Conservation (phyloP, 2,888 invertebrate genomes). For the Drosophila atripex region DNA sequence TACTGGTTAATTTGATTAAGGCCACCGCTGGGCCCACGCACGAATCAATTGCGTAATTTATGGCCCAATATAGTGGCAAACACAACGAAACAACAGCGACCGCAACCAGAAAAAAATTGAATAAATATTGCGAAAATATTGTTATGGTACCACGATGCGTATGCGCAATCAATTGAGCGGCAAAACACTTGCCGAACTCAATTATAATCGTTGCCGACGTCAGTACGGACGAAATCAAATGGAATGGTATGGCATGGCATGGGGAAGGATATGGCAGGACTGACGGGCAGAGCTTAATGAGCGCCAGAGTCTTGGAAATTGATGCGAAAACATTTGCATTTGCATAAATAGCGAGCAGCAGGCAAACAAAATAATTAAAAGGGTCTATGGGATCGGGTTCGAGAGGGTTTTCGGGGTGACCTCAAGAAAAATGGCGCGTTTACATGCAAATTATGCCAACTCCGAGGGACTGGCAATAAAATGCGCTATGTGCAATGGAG, state of each 20-base stretch:
- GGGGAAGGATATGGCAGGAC: not conserved
- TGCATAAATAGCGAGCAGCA: slow-evolving; percentile 61
- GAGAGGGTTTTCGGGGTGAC: slow-evolving; percentile 20
- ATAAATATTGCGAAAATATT: slow-evolving; percentile 43
- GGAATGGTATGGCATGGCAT: not conserved
- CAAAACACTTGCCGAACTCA: slow-evolving; percentile 71
- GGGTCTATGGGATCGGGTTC: slow-evolving; percentile 26
- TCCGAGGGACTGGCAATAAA: slow-evolving; percentile 63
- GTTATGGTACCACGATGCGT: slow-evolving; percentile 59
- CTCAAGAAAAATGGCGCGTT: slow-evolving; percentile 78
- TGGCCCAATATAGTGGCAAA: slow-evolving; percentile 34
- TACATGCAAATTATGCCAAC: slow-evolving; percentile 81
- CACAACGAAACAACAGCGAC: slow-evolving; percentile 22
- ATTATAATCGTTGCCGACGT: slow-evolving; percentile 53
- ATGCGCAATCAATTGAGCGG: slow-evolving; percentile 73
- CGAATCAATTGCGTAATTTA: slow-evolving; percentile 56
- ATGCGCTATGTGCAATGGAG: slow-evolving; percentile 40
- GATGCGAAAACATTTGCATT: slow-evolving; percentile 72
- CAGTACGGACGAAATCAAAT: slow-evolving; percentile 6
- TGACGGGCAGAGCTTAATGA: slow-evolving; percentile 44
- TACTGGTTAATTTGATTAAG: slow-evolving; percentile 71
- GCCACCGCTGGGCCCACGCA: slow-evolving; percentile 35
- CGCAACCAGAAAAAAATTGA: slow-evolving; percentile 3
- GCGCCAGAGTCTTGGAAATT: slow-evolving; percentile 58
- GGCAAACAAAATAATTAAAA: slow-evolving; percentile 72